A percentile compares a stretch with the other conserved stretches of the same genome.
Conservation (phyloP, 2,113 vertebrate genomes). For the Passerina amoena region DNA sequence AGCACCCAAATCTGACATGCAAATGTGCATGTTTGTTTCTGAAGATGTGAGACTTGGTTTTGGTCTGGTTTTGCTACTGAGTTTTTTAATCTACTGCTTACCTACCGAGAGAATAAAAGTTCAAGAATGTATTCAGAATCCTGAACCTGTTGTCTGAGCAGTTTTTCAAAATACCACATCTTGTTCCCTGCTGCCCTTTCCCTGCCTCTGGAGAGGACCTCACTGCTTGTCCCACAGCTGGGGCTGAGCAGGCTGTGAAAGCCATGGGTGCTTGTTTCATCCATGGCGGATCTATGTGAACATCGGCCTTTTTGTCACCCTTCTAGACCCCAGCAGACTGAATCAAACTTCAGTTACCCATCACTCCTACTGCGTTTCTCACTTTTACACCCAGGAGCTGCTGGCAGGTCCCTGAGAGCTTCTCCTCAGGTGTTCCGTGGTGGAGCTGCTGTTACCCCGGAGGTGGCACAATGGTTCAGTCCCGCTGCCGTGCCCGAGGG, state of each 20-base stretch:
- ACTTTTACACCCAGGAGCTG: neutral
- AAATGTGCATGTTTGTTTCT: neutral
- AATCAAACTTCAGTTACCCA: neutral
- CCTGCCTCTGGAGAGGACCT: neutral
- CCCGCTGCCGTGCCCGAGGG: too few relatives aligned
- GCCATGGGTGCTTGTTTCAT: accelerated
- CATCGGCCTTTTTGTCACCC: neutral
- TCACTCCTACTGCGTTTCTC: accelerated
- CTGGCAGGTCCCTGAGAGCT: neutral
- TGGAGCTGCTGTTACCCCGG: too few relatives aligned
- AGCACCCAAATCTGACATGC: neutral
- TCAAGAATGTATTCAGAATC: neutral
- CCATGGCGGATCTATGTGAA: neutral
- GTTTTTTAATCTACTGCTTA: slow-evolving; percentile 12
- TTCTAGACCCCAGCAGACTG: neutral
- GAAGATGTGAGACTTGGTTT: neutral
- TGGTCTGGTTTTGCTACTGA: slow-evolving; percentile 29
- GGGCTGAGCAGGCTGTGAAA: accelerated
- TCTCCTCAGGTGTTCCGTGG: neutral
- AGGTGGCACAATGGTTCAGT: too few relatives aligned
- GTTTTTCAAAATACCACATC: neutral
- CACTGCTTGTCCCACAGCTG: accelerated
- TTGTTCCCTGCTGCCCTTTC: neutral
- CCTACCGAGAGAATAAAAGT: slow-evolving; percentile 17
- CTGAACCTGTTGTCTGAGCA: neutral